These are phyloP conservation scores for Parnassius apollo DNA, from an alignment of 2,888 invertebrate genomes.

Conservation along the genomic window DNA sequence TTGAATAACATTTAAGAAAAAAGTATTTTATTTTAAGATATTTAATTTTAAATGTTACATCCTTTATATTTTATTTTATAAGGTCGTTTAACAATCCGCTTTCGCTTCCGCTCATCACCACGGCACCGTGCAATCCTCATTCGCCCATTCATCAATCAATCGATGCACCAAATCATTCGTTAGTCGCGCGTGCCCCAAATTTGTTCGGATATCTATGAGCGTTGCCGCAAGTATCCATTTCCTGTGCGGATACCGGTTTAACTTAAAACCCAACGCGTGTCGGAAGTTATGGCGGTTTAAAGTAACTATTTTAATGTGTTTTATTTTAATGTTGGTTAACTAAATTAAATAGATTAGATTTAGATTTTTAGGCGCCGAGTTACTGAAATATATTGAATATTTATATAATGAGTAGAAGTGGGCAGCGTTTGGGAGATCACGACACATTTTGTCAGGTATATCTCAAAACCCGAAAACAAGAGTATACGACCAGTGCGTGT, in stretches of 20 bases:
- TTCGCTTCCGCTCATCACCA: slow-evolving; percentile 14
- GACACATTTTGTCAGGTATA: no score
- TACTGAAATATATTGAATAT: no score
- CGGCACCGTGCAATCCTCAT: background rate
- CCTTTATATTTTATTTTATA: no score
- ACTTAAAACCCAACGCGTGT: slow-evolving; percentile 23
- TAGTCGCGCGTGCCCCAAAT: slow-evolving; percentile 26
- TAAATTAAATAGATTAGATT: slow-evolving; percentile 1
- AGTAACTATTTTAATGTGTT: slow-evolving; percentile 14
- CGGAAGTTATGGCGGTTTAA: slow-evolving; percentile 20
- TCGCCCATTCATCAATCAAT: slow-evolving; percentile 26
- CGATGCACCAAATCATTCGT: slow-evolving; percentile 27
- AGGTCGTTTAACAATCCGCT: background rate
- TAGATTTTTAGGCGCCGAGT: no score
- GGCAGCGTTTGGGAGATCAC: no score
- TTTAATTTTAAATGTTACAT: no score
- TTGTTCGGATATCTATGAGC: slow-evolving; percentile 21
- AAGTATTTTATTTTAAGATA: no score
- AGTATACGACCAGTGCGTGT: no score
- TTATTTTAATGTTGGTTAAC: slow-evolving; percentile 4
- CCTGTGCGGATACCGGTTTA: slow-evolving; percentile 22
- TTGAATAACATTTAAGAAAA: no score
- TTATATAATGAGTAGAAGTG: no score
- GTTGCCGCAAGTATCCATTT: slow-evolving; percentile 24
- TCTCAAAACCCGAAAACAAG: no score